Percentiles rank a stretch among this genome's conserved stretches.
Evolutionary conservation across 2,888 invertebrate genomes (phyloP).

Genomic region (Esperia sulphurella): DNA sequence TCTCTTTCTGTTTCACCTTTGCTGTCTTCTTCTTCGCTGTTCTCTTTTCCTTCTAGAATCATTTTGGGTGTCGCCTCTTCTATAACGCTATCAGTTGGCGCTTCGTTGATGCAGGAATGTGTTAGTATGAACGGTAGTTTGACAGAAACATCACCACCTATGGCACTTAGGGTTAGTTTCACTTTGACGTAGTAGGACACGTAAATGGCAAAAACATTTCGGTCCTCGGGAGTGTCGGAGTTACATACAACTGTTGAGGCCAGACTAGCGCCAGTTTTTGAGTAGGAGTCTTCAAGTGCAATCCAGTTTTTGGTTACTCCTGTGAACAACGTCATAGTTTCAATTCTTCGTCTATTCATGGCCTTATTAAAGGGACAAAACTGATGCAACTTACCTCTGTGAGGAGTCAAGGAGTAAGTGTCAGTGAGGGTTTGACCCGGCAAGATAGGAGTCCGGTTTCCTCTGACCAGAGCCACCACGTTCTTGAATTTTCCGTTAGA

Average conservation of each 20-base stretch:
- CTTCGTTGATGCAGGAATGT: slow-evolving; percentile 84
- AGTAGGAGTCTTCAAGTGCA: slow-evolving; percentile 91
- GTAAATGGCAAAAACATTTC: slow-evolving; percentile 94
- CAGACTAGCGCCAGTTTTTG: slow-evolving; percentile 82
- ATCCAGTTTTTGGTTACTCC: slow-evolving; percentile 95
- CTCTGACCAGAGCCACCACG: slow-evolving; percentile 85
- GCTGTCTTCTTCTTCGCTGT: slow-evolving; percentile 64
- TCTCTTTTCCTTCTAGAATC: slow-evolving; percentile 69
- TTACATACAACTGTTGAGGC: slow-evolving; percentile 80
- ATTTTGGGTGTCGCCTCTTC: slow-evolving; percentile 71
- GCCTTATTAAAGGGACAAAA: not conserved
- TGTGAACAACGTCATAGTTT: slow-evolving; percentile 36
- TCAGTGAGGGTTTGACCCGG: slow-evolving; percentile 82
- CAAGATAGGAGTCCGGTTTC: slow-evolving; percentile 81
- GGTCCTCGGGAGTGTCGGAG: slow-evolving; percentile 82
- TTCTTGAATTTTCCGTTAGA: slow-evolving; percentile 97
- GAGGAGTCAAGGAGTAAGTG: slow-evolving; percentile 84
- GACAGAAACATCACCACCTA: slow-evolving; percentile 88
- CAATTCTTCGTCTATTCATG: not conserved
- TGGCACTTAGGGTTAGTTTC: slow-evolving; percentile 87
- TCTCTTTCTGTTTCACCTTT: slow-evolving; percentile 55
- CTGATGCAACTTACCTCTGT: slow-evolving; percentile 60
- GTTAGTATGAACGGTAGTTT: slow-evolving; percentile 90
- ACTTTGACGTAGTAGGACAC: slow-evolving; percentile 95
- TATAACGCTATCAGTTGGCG: slow-evolving; percentile 75